A percentile compares a stretch with the other conserved stretches of the same genome.
Evolutionary conservation across 1,140 invertebrate genomes (phyloP).

Genomic region (Microplitis mediator): DNA sequence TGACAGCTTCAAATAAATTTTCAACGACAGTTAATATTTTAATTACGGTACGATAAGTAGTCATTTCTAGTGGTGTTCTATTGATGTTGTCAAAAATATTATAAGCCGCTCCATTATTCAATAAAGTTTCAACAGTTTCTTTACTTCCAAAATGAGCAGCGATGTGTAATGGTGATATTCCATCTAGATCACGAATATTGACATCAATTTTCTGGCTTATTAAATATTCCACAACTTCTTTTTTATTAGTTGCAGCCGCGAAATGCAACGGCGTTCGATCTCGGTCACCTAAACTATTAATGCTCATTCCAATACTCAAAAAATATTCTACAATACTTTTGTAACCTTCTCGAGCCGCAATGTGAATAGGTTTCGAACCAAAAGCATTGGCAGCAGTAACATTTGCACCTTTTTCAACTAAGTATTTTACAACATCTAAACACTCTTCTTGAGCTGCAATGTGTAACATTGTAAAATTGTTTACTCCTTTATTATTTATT

Average conservation of each 20-base stretch:
- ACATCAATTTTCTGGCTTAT: not conserved
- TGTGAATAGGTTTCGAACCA: too few species aligned
- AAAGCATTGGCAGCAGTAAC: too few species aligned
- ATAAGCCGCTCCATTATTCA: constrained; percentile 10
- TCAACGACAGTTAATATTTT: not conserved
- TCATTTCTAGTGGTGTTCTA: too few species aligned
- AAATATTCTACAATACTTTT: too few species aligned
- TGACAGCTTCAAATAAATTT: not conserved
- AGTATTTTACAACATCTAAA: too few species aligned
- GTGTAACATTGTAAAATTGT: too few species aligned
- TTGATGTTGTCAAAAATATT: not conserved
- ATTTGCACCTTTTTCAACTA: too few species aligned
- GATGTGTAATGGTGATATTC: constrained; percentile 58
- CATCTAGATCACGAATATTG: constrained; percentile 39
- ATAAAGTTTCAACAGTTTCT: constrained; percentile 22
- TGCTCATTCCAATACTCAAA: too few species aligned
- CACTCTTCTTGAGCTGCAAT: too few species aligned
- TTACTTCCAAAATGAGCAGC: constrained; percentile 10
- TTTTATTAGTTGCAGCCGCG: not conserved
- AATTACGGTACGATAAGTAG: too few species aligned
- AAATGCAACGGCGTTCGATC: not conserved
- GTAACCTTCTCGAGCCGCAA: too few species aligned
- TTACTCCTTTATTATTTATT: too few species aligned
- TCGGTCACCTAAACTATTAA: not conserved
- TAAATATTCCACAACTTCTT: not conserved